phyloP scores from a whole-genome alignment of 2,888 invertebrate species.

The Scaptomyza reducta region DNA sequence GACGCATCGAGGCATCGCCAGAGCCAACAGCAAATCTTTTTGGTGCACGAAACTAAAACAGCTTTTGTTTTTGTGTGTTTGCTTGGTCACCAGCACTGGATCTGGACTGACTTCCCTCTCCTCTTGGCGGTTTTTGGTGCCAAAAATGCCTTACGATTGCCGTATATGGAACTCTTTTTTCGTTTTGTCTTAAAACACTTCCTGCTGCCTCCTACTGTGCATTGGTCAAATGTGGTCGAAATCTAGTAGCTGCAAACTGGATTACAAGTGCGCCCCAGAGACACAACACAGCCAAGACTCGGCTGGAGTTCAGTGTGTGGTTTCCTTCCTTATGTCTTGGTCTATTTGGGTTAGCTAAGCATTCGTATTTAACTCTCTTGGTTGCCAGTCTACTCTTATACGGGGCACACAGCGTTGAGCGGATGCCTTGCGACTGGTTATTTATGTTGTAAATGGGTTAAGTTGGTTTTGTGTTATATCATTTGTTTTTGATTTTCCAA shows the following conservation, averaged over 20 bases:
- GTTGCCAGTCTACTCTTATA: constrained; percentile 9
- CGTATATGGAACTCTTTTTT: constrained; percentile 36
- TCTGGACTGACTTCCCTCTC: not conserved
- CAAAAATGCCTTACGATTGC: constrained; percentile 48
- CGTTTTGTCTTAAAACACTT: constrained; percentile 49
- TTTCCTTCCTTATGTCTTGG: constrained; percentile 73
- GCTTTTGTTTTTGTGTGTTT: constrained; percentile 46
- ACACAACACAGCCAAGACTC: constrained; percentile 26
- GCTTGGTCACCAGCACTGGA: not conserved
- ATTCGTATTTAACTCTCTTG: constrained; percentile 52
- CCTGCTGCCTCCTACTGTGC: constrained; percentile 59
- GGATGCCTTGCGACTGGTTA: constrained; percentile 9
- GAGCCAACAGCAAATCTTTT: constrained; percentile 41
- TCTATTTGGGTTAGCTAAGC: constrained; percentile 75
- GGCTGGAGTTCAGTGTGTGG: constrained; percentile 23
- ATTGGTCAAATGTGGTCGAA: constrained; percentile 62
- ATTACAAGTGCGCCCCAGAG: constrained; percentile 70
- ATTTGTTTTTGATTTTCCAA: not conserved
- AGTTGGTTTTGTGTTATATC: constrained; percentile 1
- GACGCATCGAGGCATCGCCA: constrained; percentile 58
- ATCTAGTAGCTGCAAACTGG: constrained; percentile 63
- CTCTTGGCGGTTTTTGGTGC: constrained; percentile 29
- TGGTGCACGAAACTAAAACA: constrained; percentile 62
- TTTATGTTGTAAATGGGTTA: constrained; percentile 2
- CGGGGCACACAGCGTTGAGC: constrained; percentile 9